Conservation (phyloP, 2,888 invertebrate species). For the Carpatolechia fugitivella region DNA sequence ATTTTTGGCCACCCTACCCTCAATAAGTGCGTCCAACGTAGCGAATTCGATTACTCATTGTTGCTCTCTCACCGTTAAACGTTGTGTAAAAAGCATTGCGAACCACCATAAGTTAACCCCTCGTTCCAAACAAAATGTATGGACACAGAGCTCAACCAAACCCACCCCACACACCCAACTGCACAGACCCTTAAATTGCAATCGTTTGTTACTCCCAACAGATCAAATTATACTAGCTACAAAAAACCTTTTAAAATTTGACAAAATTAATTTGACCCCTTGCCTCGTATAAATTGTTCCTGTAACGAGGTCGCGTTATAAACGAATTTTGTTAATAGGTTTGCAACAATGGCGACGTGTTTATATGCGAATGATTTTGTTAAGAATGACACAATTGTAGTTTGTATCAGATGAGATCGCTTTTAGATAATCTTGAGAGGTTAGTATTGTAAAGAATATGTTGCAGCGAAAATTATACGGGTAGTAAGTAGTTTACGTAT, state of each 20-base stretch:
- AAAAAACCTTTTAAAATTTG: conserved; percentile 22
- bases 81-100: conserved; percentile 28
- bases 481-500: conserved; percentile 1
- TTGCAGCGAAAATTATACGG: conserved; percentile 24
- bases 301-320: conserved; percentile 28
- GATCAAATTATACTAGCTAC: conserved; percentile 23
- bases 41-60: conserved; percentile 63
- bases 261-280: conserved; percentile 32
- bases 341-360: conserved; percentile 40
- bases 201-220: conserved; percentile 10
- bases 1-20: conserved; percentile 35
- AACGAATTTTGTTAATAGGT: conserved; percentile 10
- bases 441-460: conserved; percentile 14
- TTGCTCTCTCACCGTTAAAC: conserved; percentile 30
- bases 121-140: conserved; percentile 23
- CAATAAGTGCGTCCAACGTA: conserved; percentile 38
- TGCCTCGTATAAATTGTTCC: conserved; percentile 22
- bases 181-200: conserved; percentile 11
- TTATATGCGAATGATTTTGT: conserved; percentile 53
- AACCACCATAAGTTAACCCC: conserved; percentile 35
- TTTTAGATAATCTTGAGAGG: conserved; percentile 34
- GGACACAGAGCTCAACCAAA: conserved; percentile 28
- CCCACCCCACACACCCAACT: conserved; percentile 22
- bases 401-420: conserved; percentile 33
- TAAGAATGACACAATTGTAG: conserved; percentile 35